These are phyloP conservation scores for Nephrocerus scutellatus DNA, from an alignment of 2,888 invertebrate species.

Conservation along the genomic window DNA sequence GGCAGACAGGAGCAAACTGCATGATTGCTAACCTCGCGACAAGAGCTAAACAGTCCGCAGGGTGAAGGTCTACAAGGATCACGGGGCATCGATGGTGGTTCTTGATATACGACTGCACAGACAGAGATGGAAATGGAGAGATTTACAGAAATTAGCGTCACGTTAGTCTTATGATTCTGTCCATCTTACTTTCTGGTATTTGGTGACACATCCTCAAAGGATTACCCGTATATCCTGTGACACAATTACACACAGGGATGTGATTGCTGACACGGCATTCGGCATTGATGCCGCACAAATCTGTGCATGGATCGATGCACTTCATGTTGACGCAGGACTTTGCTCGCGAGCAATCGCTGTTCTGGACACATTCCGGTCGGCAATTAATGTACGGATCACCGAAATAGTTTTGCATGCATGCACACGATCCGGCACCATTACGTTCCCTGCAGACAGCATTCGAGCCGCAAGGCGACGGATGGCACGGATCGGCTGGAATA, in stretches of 20 bases:
- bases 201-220: slow-evolving; percentile 67
- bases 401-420: slow-evolving; percentile 72
- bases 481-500: slow-evolving; percentile 59
- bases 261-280: slow-evolving; percentile 78
- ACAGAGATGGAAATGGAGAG: too few relatives aligned
- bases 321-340: slow-evolving; percentile 76
- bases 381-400: slow-evolving; percentile 83
- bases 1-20: slow-evolving; percentile 68
- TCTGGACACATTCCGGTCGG: slow-evolving; percentile 81
- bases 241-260: slow-evolving; percentile 69
- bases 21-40: slow-evolving; percentile 54
- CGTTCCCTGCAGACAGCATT: slow-evolving; percentile 79
- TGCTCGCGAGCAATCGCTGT: slow-evolving; percentile 70
- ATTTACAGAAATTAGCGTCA: too few relatives aligned
- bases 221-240: slow-evolving; percentile 69
- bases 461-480: slow-evolving; percentile 77
- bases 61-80: slow-evolving; percentile 50
- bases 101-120: slow-evolving; percentile 10
- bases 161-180: neutral
- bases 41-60: slow-evolving; percentile 51
- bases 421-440: slow-evolving; percentile 73
- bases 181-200: slow-evolving; percentile 45
- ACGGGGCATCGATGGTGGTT: slow-evolving; percentile 10
- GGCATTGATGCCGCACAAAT: slow-evolving; percentile 76
- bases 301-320: slow-evolving; percentile 76